These are phyloP conservation scores for Phodopus roborovskii DNA, from an alignment of 2,113 vertebrate genomes.

Conservation along the genomic window DNA sequence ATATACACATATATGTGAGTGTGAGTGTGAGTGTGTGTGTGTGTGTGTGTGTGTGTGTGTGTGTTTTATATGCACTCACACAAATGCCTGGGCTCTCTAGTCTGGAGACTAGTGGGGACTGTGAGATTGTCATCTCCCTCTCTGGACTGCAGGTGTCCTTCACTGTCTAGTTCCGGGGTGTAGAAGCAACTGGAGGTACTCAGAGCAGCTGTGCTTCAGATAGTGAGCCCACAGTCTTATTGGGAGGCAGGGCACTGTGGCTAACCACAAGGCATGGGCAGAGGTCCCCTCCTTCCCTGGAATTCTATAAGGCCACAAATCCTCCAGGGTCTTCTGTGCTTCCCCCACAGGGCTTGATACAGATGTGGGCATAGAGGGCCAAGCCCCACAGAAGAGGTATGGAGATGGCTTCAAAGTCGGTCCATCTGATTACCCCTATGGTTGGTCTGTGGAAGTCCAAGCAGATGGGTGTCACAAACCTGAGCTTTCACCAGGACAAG, in stretches of 20 bases:
- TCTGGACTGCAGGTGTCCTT: background rate
- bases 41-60: background rate
- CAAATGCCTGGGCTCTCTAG: background rate
- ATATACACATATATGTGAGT: background rate
- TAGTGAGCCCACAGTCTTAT: background rate
- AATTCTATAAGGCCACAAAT: background rate
- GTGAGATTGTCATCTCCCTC: background rate
- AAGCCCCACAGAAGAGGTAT: background rate
- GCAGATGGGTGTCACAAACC: background rate
- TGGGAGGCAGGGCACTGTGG: background rate
- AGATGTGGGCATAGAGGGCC: background rate
- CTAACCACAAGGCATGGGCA: background rate
- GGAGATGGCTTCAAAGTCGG: background rate
- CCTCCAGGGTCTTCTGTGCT: rapidly evolving
- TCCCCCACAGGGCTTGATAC: background rate
- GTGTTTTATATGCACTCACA: background rate
- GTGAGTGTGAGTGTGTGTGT: background rate
- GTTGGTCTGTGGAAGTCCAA: background rate
- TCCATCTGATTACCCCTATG: background rate
- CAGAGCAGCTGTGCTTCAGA: background rate
- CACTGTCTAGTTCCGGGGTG: rapidly evolving
- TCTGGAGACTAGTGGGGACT: background rate
- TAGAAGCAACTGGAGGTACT: background rate
- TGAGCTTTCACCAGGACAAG: background rate
- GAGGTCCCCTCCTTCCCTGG: background rate